Conservation (phyloP, 1,140 invertebrate genomes). For the Uloborus diversus region DNA sequence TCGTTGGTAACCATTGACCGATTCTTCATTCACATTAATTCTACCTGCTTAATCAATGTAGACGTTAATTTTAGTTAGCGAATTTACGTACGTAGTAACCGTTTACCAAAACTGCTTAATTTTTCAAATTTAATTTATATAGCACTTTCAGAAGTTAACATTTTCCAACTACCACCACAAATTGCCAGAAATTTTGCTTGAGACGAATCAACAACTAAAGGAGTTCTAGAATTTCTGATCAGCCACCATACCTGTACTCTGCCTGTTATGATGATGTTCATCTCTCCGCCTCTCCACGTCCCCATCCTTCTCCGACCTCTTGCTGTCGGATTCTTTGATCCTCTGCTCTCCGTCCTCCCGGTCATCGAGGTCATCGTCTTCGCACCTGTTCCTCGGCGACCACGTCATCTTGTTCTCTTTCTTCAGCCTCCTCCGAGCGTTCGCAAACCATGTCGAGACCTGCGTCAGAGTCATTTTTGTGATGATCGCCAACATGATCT, state of each 20-base stretch:
- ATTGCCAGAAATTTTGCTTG: no score
- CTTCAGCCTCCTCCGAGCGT: constrained; percentile 69
- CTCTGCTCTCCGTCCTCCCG: constrained; percentile 44
- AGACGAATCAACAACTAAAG: no score
- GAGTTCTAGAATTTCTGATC: no score
- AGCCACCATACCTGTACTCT: constrained; percentile 29
- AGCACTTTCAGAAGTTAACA: no score
- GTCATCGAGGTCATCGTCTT: constrained; percentile 64
- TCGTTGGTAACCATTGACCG: no score
- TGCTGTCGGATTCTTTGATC: constrained; percentile 35
- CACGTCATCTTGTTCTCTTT: constrained; percentile 74
- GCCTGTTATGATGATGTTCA: constrained; percentile 34
- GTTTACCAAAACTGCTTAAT: no score
- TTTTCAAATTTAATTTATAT: no score
- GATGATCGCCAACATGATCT: constrained; percentile 72
- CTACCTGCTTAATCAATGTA: no score
- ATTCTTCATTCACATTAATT: no score
- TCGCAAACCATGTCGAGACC: constrained; percentile 73
- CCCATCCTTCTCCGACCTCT: constrained; percentile 23
- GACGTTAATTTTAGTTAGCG: no score
- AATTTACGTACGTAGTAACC: no score
- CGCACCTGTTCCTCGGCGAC: constrained; percentile 69
- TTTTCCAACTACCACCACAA: no score
- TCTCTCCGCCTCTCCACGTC: constrained; percentile 33
- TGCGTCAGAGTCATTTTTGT: constrained; percentile 73